These are phyloP conservation scores for Corydoras sp. DNA, from an alignment of 2,113 vertebrate species.

Conservation along the genomic window DNA sequence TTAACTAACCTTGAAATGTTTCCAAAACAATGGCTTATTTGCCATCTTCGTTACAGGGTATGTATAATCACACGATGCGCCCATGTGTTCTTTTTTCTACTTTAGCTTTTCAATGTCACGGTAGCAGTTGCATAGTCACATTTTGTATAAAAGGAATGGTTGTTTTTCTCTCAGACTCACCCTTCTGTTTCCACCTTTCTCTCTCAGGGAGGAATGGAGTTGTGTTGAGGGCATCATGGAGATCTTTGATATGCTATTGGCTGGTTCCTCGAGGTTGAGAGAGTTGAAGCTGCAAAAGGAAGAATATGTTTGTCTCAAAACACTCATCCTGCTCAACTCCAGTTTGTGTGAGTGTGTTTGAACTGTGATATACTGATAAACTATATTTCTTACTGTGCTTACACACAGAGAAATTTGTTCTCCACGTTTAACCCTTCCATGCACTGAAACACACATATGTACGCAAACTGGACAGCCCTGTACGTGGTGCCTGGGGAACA, in stretches of 20 bases:
- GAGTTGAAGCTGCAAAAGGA: constrained; percentile 92
- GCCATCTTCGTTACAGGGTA: constrained; percentile 17
- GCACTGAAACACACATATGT: too few relatives aligned
- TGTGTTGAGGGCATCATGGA: constrained; percentile 97
- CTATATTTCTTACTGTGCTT: too few relatives aligned
- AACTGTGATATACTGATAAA: too few relatives aligned
- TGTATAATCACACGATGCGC: background rate
- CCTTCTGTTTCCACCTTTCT: background rate
- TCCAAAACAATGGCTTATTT: constrained; percentile 53
- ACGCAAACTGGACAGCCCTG: too few relatives aligned
- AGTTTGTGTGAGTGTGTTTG: constrained; percentile 60
- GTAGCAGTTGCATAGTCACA: background rate
- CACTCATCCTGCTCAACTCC: constrained; percentile 97
- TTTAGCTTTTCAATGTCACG: constrained; percentile 7
- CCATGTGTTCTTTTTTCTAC: background rate
- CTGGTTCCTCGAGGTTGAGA: constrained; percentile 85
- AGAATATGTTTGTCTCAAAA: constrained; percentile 96
- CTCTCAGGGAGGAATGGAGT: constrained; percentile 84
- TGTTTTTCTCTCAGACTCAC: background rate
- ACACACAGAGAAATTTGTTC: too few relatives aligned
- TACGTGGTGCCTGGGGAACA: too few relatives aligned
- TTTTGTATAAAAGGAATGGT: too few relatives aligned
- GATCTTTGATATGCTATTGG: constrained; percentile 96
- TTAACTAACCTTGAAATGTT: constrained; percentile 60
- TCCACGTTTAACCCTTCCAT: too few relatives aligned